A percentile compares a stretch with the other conserved stretches of the same genome.
phyloP scores from a whole-genome alignment of 2,888 invertebrate genomes.

The Bimastos eiseni region DNA sequence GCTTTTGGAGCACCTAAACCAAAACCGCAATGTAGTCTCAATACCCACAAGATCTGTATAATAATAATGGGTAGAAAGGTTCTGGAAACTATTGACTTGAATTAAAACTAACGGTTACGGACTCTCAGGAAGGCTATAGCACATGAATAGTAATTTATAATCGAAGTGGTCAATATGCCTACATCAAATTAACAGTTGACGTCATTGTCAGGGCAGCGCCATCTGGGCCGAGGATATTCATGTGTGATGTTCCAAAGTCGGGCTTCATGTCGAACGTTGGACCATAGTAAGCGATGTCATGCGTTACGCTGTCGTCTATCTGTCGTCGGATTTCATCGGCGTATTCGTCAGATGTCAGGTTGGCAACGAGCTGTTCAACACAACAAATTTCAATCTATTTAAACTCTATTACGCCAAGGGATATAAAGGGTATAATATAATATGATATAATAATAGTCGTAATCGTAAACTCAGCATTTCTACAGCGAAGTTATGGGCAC shows the following conservation, averaged over 20 bases:
- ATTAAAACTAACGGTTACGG: too few relatives aligned
- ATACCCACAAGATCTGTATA: too few relatives aligned
- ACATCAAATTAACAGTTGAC: conserved; percentile 59
- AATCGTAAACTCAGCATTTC: too few relatives aligned
- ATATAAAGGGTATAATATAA: too few relatives aligned
- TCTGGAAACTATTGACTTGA: too few relatives aligned
- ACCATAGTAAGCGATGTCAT: conserved; percentile 37
- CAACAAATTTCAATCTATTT: neutral
- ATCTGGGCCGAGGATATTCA: conserved; percentile 54
- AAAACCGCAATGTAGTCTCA: too few relatives aligned
- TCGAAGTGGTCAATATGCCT: conserved; percentile 36
- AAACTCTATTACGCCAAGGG: too few relatives aligned
- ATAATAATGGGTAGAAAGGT: too few relatives aligned
- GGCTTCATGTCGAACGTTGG: conserved; percentile 33
- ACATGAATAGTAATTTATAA: neutral
- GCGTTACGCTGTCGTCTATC: conserved; percentile 44
- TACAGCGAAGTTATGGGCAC: too few relatives aligned
- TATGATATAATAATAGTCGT: too few relatives aligned
- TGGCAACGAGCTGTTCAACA: conserved; percentile 42
- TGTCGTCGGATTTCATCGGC: conserved; percentile 37
- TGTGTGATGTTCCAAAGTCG: conserved; percentile 56
- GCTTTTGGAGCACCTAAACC: too few relatives aligned
- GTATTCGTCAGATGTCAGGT: conserved; percentile 45
- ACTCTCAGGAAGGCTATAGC: neutral
- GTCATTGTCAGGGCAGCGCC: conserved; percentile 60